Percentiles rank a stretch among this genome's conserved stretches.
Conservation (phyloP, 2,797 vertebrate species). For the Notolabrus celidotus region DNA sequence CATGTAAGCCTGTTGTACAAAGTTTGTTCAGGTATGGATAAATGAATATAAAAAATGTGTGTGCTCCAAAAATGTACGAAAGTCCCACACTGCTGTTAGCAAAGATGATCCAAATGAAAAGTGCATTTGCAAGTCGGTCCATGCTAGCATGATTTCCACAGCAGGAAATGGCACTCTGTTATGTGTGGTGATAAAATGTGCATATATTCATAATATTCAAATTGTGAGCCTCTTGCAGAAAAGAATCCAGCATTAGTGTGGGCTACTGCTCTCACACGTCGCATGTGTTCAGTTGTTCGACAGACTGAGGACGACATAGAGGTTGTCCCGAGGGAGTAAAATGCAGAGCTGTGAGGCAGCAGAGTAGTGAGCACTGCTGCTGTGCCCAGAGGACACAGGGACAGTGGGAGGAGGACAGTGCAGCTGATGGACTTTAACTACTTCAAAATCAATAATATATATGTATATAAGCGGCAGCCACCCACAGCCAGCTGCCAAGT, state of each 20-base stretch:
- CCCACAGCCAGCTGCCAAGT: constrained; percentile 25
- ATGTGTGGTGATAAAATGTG: not conserved
- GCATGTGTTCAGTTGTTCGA: not conserved
- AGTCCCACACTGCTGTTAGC: not conserved
- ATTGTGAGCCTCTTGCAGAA: not conserved
- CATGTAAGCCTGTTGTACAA: not conserved
- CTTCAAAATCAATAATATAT: constrained; percentile 62
- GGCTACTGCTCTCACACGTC: not conserved
- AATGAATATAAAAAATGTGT: not conserved
- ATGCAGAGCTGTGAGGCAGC: constrained; percentile 2
- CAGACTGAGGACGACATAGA: not conserved
- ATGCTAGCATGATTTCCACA: not conserved
- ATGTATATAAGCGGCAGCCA: constrained; percentile 7
- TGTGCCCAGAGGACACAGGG: not conserved
- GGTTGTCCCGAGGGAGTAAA: constrained; percentile 1
- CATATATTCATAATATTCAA: not conserved
- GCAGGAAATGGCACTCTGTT: not conserved
- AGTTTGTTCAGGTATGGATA: not conserved
- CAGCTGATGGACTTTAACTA: constrained; percentile 43
- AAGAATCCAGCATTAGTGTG: not conserved
- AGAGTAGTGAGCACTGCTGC: not conserved
- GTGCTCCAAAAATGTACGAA: not conserved
- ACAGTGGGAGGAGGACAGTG: constrained; percentile 3
- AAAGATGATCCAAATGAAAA: not conserved
- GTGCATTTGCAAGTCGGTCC: not conserved